Evolutionary conservation across 2,113 vertebrate species (phyloP).

Genomic region (Ploceus nigricollis): DNA sequence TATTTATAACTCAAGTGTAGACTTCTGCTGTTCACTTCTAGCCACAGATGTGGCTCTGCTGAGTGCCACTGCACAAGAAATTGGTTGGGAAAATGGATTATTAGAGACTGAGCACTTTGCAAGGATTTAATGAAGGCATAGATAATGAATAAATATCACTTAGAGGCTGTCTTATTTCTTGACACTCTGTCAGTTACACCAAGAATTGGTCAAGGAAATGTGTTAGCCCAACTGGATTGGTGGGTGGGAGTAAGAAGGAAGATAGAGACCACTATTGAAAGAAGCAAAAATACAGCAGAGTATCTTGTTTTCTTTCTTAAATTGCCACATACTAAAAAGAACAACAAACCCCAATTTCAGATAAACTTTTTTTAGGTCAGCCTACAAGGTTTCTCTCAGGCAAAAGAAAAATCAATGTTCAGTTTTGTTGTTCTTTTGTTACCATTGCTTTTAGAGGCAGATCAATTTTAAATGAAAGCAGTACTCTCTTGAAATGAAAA

Average conservation of each 20-base stretch:
- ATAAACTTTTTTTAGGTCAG: background rate
- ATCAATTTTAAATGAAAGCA: slow-evolving; percentile 14
- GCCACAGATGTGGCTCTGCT: fast-evolving
- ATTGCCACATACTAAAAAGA: background rate
- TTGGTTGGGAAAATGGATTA: background rate
- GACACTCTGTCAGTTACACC: no score
- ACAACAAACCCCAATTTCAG: background rate
- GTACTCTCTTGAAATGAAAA: background rate
- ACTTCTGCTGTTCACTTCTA: background rate
- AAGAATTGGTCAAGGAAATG: background rate
- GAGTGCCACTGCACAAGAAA: fast-evolving
- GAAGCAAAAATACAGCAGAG: background rate
- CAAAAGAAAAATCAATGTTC: background rate
- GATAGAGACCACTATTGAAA: background rate
- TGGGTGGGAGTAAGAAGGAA: background rate
- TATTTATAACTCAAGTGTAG: background rate
- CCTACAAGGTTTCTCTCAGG: background rate
- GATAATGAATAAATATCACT: background rate
- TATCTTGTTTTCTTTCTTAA: background rate
- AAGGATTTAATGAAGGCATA: background rate
- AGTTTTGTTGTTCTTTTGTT: background rate
- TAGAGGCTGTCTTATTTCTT: background rate
- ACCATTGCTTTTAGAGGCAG: background rate
- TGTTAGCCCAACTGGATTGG: background rate
- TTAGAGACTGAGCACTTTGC: background rate